Evolutionary conservation across 2,113 vertebrate genomes (phyloP).

Genomic region (Pelmatolapia mariae): DNA sequence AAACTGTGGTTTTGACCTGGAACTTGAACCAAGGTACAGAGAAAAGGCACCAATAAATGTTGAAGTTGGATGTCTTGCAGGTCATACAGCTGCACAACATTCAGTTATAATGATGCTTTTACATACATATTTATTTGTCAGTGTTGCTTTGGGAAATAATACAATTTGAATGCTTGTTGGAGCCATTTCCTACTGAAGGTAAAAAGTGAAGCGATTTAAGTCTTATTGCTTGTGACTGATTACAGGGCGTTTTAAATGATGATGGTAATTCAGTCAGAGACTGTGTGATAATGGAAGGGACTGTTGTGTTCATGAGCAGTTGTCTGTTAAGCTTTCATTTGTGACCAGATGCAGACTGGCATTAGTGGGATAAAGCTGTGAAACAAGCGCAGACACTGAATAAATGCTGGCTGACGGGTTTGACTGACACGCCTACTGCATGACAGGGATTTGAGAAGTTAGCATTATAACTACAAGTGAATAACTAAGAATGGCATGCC

Average conservation of each 20-base stretch:
- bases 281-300: not conserved
- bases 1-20: not conserved
- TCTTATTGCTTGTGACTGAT: not conserved
- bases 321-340: not conserved
- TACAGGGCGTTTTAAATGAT: not conserved
- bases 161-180: not conserved
- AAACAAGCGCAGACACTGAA: not conserved
- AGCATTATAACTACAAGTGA: not conserved
- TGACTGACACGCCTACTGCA: not conserved
- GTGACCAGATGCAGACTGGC: not conserved
- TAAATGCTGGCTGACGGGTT: not conserved
- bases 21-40: not conserved
- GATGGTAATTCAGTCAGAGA: constrained; percentile 8
- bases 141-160: not conserved
- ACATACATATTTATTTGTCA: not conserved
- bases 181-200: not conserved
- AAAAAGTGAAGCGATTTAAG: not conserved
- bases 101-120: not conserved
- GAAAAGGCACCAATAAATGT: not conserved
- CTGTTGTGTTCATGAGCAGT: not conserved
- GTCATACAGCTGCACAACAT: not conserved
- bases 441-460: not conserved
- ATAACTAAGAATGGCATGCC: not conserved
- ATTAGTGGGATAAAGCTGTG: not conserved
- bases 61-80: not conserved